Conservation (phyloP, 37 sponge, comb jelly and placozoan genomes). For the Haliclona indistincta region DNA sequence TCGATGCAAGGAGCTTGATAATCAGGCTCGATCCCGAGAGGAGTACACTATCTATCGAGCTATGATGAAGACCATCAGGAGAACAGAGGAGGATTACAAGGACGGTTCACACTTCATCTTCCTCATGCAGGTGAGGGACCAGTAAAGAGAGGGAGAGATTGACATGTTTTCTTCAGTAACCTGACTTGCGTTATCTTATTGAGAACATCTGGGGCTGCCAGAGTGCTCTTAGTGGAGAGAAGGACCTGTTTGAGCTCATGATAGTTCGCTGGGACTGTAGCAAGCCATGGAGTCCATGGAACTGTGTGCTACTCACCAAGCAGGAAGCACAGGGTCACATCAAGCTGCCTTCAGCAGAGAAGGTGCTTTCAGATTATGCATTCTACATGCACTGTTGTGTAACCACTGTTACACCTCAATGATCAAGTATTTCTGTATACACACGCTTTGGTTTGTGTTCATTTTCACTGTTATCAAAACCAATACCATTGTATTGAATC, state of each 20-base stretch:
- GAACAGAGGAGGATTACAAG: conserved; percentile 60
- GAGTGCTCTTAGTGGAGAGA: conserved; percentile 76
- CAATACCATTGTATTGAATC: background rate
- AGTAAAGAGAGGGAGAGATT: background rate
- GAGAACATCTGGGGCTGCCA: conserved; percentile 93
- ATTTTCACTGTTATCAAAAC: background rate
- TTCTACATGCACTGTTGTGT: background rate
- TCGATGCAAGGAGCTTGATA: conserved; percentile 71
- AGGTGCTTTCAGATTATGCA: conserved; percentile 40
- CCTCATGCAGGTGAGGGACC: conserved; percentile 71
- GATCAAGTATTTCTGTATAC: too few species aligned
- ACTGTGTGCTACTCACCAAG: conserved; percentile 81
- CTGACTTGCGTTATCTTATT: conserved; percentile 83
- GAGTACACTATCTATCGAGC: conserved; percentile 79
- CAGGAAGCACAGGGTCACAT: conserved; percentile 75
- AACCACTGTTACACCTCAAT: too few species aligned
- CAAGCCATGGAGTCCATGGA: conserved; percentile 92
- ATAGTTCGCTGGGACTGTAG: conserved; percentile 80
- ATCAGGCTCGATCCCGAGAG: conserved; percentile 75
- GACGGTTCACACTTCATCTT: conserved; percentile 77
- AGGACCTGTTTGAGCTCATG: conserved; percentile 72
- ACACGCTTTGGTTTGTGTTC: too few species aligned
- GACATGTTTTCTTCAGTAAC: conserved; percentile 37
- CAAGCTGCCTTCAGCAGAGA: conserved; percentile 46
- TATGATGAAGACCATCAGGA: conserved; percentile 62